phyloP scores from a whole-genome alignment of 2,113 vertebrate genomes.

The Bubo blakistoni region DNA sequence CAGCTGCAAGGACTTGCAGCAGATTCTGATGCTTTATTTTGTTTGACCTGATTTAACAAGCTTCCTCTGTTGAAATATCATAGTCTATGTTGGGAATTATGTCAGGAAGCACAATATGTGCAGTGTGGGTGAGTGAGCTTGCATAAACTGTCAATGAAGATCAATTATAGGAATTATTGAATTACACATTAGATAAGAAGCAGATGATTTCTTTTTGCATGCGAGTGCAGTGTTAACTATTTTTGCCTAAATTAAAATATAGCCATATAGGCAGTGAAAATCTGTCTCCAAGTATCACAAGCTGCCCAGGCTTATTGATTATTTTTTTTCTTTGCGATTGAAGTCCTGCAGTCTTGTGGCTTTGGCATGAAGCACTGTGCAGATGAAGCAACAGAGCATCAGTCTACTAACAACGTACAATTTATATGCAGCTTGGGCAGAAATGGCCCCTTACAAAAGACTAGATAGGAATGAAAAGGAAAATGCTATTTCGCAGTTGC shows the following conservation, averaged over 20 bases:
- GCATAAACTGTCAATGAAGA: slow-evolving; percentile 64
- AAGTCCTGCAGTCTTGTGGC: neutral
- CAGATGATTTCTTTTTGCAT: slow-evolving; percentile 52
- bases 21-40: slow-evolving; percentile 42
- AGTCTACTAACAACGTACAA: neutral
- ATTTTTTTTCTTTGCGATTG: neutral
- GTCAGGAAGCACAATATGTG: slow-evolving; percentile 65
- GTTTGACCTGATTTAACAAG: slow-evolving; percentile 55
- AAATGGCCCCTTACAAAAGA: neutral
- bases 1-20: slow-evolving; percentile 29
- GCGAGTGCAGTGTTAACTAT: neutral
- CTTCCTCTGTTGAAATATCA: slow-evolving; percentile 65
- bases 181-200: slow-evolving; percentile 56
- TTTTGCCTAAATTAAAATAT: slow-evolving; percentile 29
- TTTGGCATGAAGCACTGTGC: neutral
- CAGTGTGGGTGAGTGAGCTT: slow-evolving; percentile 60
- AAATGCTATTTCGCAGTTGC: neutral
- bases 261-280: neutral
- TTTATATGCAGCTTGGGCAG: slow-evolving; percentile 6
- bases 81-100: slow-evolving; percentile 52
- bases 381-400: slow-evolving; percentile 12
- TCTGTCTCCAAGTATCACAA: slow-evolving; percentile 10
- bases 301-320: slow-evolving; percentile 38
- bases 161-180: slow-evolving; percentile 64
- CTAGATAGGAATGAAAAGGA: neutral